Conservation (phyloP, 2,113 vertebrate genomes). For the Chloroceryle aenea region DNA sequence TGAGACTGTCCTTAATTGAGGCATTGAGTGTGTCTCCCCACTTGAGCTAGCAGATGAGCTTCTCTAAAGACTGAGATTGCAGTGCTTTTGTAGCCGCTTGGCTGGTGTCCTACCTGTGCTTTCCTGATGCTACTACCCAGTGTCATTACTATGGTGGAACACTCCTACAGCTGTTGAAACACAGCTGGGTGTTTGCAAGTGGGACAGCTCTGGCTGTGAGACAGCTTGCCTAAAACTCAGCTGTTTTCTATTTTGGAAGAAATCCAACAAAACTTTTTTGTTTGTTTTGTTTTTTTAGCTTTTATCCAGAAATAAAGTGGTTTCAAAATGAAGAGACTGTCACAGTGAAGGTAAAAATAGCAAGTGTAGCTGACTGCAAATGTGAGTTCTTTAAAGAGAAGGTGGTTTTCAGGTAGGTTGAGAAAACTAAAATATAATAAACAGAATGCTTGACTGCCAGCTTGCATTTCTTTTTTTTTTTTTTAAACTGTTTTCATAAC, state of each 20-base stretch:
- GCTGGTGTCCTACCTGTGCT: background rate
- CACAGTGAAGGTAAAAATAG: conserved; percentile 68
- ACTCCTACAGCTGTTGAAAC: background rate
- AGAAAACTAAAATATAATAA: background rate
- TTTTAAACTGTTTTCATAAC: background rate
- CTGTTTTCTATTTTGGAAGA: background rate
- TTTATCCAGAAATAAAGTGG: conserved; percentile 79
- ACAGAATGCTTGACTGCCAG: background rate
- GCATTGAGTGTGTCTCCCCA: background rate
- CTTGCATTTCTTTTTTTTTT: background rate
- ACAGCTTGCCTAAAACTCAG: background rate
- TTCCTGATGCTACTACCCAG: background rate
- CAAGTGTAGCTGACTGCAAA: conserved; percentile 31
- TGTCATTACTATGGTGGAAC: background rate
- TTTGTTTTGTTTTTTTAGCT: conserved; percentile 49
- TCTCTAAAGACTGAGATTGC: background rate
- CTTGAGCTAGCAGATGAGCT: background rate
- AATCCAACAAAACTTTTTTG: background rate
- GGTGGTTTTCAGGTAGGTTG: conserved; percentile 79
- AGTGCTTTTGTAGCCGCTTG: background rate
- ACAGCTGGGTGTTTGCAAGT: background rate
- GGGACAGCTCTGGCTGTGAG: background rate
- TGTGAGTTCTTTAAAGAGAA: conserved; percentile 72
- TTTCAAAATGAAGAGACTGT: conserved; percentile 74
- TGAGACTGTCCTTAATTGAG: background rate